Percentiles rank a stretch among this genome's conserved stretches.
Conservation (phyloP, 1,140 invertebrate genomes). For the Bathynomus jamesi region DNA sequence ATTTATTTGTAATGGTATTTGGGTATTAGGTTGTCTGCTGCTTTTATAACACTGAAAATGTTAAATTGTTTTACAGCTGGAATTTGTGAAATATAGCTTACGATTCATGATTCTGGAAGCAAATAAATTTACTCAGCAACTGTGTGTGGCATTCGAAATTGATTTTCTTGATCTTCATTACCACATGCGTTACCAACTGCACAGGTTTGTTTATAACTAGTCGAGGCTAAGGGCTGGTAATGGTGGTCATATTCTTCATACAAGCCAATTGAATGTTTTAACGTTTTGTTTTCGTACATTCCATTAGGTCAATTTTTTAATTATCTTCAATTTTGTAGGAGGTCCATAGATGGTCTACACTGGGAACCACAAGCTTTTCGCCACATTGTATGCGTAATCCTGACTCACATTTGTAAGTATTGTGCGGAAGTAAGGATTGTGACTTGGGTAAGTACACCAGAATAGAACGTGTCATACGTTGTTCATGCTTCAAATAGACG, state of each 20-base stretch:
- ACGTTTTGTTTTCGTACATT: neutral
- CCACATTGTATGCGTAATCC: neutral
- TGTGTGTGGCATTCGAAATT: slow-evolving; percentile 7
- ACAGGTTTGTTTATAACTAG: neutral
- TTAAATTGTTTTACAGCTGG: slow-evolving; percentile 7
- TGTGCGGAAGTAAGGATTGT: neutral
- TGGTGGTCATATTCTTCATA: neutral
- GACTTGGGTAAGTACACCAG: no score
- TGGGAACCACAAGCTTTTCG: slow-evolving; percentile 12
- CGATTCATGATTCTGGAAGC: slow-evolving; percentile 12
- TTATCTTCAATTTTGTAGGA: neutral
- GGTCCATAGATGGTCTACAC: slow-evolving; percentile 8
- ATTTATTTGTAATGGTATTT: no score
- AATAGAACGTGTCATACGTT: no score
- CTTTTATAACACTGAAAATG: no score
- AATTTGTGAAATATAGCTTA: slow-evolving; percentile 13
- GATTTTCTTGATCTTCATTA: slow-evolving; percentile 14
- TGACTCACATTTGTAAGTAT: slow-evolving; percentile 13
- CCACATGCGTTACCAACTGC: slow-evolving; percentile 16
- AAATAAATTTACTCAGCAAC: neutral
- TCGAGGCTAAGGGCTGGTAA: neutral
- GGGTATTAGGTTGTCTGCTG: no score
- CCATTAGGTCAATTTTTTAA: neutral
- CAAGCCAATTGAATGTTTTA: neutral
- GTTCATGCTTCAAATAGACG: no score